A percentile compares a stretch with the other conserved stretches of the same genome.
Conservation (phyloP, 2,113 vertebrate genomes). For the Alosa alosa region DNA sequence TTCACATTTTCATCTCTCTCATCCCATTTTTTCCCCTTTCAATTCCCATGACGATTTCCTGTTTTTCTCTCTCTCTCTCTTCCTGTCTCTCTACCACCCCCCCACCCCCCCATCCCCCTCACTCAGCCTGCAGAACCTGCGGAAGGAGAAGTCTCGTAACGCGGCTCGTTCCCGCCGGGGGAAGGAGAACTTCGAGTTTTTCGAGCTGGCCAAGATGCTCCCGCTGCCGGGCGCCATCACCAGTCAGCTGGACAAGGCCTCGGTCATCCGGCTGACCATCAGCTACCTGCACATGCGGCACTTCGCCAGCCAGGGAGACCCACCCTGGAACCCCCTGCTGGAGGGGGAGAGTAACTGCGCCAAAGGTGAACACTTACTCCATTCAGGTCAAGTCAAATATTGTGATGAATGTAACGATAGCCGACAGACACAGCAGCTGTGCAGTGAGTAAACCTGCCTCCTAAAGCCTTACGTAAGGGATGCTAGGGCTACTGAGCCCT, state of each 20-base stretch:
- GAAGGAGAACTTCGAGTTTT: conserved; percentile 92
- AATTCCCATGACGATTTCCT: neutral
- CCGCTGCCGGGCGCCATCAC: conserved; percentile 87
- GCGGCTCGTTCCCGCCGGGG: conserved; percentile 86
- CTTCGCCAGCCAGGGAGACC: conserved; percentile 83
- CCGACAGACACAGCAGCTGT: no score
- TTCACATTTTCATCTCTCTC: neutral
- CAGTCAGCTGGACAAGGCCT: conserved; percentile 90
- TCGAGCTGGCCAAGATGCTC: conserved; percentile 87
- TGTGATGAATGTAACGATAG: no score
- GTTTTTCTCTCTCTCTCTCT: neutral
- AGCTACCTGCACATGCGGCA: conserved; percentile 89
- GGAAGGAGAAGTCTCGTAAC: conserved; percentile 90
- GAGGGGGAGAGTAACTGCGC: conserved; percentile 74
- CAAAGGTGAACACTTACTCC: conserved; percentile 62
- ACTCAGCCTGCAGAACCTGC: conserved; percentile 82
- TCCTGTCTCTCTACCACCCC: neutral
- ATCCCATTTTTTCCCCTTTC: neutral
- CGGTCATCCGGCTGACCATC: conserved; percentile 88
- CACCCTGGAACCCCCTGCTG: conserved; percentile 79
- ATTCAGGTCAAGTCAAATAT: no score
- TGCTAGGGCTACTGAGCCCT: no score
- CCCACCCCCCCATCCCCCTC: conserved; percentile 18
- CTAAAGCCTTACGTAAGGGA: no score
- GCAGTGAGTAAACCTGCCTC: no score